Conservation (phyloP, 2,797 vertebrate species). For the Cercopithecus hamlyni region DNA sequence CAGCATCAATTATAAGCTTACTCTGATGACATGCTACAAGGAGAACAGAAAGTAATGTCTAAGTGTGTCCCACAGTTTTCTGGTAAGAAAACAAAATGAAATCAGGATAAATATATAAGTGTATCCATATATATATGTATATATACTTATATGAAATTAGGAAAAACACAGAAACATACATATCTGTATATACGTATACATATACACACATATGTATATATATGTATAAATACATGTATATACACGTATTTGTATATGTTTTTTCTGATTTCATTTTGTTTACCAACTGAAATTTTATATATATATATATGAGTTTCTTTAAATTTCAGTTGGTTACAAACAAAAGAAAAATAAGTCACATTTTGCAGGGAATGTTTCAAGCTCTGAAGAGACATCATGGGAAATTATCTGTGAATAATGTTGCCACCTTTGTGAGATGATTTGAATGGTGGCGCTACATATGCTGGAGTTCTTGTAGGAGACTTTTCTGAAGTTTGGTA, state of each 20-base stretch:
- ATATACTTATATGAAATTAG: background rate
- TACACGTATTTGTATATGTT: background rate
- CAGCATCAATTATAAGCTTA: constrained; percentile 17
- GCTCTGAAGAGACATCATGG: background rate
- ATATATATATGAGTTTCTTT: background rate
- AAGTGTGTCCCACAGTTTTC: background rate
- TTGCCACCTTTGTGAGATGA: background rate
- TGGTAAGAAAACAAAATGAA: constrained; percentile 33
- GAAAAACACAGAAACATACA: background rate
- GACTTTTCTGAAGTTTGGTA: background rate
- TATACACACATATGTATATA: background rate
- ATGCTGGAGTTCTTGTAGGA: background rate
- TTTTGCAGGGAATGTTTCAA: background rate
- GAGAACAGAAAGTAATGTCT: constrained; percentile 30
- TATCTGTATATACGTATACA: fast-evolving
- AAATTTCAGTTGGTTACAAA: constrained; percentile 40
- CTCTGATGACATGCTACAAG: background rate
- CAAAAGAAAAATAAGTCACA: background rate
- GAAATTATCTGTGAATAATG: background rate
- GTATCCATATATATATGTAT: too few relatives aligned
- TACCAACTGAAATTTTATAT: background rate
- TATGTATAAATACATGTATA: background rate
- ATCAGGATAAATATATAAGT: background rate
- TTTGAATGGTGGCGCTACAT: too few relatives aligned
- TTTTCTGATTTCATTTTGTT: background rate